A percentile compares a stretch with the other conserved stretches of the same genome.
These are phyloP conservation scores for Patella pellucida DNA, from an alignment of 2,888 invertebrate species.

Conservation along the genomic window DNA sequence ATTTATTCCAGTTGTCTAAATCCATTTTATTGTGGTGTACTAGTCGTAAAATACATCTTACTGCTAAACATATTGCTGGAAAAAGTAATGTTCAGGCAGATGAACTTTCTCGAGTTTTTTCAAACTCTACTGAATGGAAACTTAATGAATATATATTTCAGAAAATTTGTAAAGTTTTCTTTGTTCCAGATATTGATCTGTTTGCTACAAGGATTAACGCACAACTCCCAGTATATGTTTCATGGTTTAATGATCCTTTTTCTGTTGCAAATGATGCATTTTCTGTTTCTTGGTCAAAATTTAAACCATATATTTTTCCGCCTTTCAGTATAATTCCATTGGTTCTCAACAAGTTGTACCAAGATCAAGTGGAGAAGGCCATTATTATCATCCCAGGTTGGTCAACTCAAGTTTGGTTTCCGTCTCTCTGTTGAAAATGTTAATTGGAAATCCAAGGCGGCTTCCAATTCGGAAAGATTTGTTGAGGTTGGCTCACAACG, in stretches of 20 bases:
- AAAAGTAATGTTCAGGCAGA: slow-evolving; percentile 26
- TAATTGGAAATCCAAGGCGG: slow-evolving; percentile 15
- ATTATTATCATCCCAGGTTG: neutral
- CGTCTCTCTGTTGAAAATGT: slow-evolving; percentile 10
- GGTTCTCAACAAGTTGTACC: slow-evolving; percentile 17
- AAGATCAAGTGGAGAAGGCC: neutral
- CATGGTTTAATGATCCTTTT: slow-evolving; percentile 30
- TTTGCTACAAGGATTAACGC: slow-evolving; percentile 32
- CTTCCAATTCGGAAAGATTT: slow-evolving; percentile 31
- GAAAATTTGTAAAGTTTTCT: slow-evolving; percentile 24
- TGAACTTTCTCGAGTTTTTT: slow-evolving; percentile 28
- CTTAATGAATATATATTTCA: slow-evolving; percentile 24
- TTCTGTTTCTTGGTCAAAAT: slow-evolving; percentile 27
- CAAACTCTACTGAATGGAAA: slow-evolving; percentile 30
- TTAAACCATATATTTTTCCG: slow-evolving; percentile 32
- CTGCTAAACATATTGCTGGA: slow-evolving; percentile 25
- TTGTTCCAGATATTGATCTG: slow-evolving; percentile 32
- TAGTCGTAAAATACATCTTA: slow-evolving; percentile 24
- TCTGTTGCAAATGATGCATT: slow-evolving; percentile 27
- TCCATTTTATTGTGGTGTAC: slow-evolving; percentile 31
- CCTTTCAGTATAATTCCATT: slow-evolving; percentile 26
- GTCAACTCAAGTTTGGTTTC: neutral
- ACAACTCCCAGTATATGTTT: slow-evolving; percentile 25
- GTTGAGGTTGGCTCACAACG: slow-evolving; percentile 25
- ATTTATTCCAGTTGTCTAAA: neutral